Evolutionary conservation across 1,140 invertebrate species (phyloP), one percentile per base, ranked within the genome.

Genomic region (Drosophila triauraria): DNA sequence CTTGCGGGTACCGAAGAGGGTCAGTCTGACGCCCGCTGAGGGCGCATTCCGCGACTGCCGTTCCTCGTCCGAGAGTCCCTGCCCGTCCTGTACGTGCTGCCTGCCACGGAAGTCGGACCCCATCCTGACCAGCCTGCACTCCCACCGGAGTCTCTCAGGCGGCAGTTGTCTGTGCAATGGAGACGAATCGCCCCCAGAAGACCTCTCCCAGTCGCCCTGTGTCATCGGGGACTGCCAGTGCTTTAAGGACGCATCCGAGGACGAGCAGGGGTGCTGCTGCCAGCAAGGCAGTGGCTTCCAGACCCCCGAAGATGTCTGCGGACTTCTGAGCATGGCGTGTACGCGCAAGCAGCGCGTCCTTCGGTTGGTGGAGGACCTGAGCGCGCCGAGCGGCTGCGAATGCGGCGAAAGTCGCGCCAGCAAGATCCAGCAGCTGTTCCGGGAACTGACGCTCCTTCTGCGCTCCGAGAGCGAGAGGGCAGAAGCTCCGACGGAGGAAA

Each of bases 381-480:
- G 42, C 30, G 17, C 4, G 0, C 23, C 63, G 8, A 3, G 4
- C 17, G 12, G 42, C 3, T 78, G 75, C 32, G 44, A 57, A 5
- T 80, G 76, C 27, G 42, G 46, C 9, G 20, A 15, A 13, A 25
- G 46, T 10, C 78, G 78, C 6, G 0, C 56, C 4, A 20, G 7
- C 8, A 48, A 48, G 7, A 74, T 80, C 15, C 54, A 80, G 4
- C 38, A 54, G 10, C 56, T 80, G 1, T 80, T 80, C 17, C 48
- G 61, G 8, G 78, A 80, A 40, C 25, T 80, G 4, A 74, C 77
- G 3, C 27, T 80, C 0, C 30, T 80, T n/a, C 48, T 80, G 32
- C 46, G 68, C 20, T 35, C 25, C 5, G 77, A 80, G 27, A 50
- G 35, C 2, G 75, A 78, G 35, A 0, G 3, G 9, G 75, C 57